phyloP scores from a whole-genome alignment of 2,113 vertebrate species.

The Urocynchramus pylzowi region DNA sequence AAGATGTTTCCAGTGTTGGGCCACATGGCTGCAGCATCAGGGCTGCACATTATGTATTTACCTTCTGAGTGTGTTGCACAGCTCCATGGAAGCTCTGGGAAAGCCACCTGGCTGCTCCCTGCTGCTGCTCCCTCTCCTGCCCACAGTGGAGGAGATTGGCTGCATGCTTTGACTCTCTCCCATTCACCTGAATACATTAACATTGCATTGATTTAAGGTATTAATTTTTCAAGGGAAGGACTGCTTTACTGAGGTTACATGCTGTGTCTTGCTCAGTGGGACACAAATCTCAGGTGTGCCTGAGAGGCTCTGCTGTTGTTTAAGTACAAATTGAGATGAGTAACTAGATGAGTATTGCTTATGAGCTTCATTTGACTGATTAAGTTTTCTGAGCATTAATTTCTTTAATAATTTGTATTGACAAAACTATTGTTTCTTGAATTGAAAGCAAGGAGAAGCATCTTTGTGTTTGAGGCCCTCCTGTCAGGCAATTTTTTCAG shows the following conservation, averaged over 20 bases:
- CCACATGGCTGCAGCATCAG: neutral
- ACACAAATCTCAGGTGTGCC: neutral
- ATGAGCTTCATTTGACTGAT: neutral
- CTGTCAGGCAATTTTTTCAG: neutral
- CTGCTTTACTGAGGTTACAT: neutral
- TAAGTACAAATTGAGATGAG: neutral
- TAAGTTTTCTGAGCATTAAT: neutral
- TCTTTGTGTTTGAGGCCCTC: neutral
- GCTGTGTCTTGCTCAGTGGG: neutral
- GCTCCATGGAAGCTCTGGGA: neutral
- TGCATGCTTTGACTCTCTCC: neutral
- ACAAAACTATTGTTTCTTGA: neutral
- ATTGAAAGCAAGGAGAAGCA: neutral
- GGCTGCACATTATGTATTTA: neutral
- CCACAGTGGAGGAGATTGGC: neutral
- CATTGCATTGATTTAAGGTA: neutral
- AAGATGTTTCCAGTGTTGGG: neutral
- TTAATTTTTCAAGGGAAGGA: neutral
- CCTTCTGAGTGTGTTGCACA: neutral
- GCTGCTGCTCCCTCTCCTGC: neutral
- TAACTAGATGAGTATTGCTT: neutral
- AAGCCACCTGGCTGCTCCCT: neutral
- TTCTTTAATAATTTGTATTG: constrained; percentile 11
- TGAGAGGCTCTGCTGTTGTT: neutral
- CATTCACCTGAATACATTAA: neutral